Evolutionary conservation across 2,888 invertebrate genomes (phyloP).

Genomic region (Bugulina stolonifera): DNA sequence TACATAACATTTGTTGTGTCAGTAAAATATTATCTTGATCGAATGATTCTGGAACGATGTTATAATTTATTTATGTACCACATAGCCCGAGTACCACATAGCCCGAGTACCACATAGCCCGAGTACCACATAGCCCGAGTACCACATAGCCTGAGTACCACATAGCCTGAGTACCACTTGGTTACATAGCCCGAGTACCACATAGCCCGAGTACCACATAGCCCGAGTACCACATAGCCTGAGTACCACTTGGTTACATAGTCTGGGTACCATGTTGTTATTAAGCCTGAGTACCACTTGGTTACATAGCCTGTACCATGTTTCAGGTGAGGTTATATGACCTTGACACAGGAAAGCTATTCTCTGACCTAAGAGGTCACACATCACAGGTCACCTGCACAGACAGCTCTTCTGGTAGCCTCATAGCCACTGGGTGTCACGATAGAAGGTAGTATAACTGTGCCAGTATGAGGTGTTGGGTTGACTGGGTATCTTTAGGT

Average conservation of each 20-base stretch:
- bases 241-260: not conserved
- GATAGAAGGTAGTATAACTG: slow-evolving; percentile 45
- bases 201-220: not conserved
- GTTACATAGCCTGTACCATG: too few relatives aligned
- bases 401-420: slow-evolving; percentile 35
- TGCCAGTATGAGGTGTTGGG: too few relatives aligned
- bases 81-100: too few relatives aligned
- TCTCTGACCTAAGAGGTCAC: slow-evolving; percentile 37
- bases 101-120: too few relatives aligned
- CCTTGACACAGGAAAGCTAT: slow-evolving; percentile 31
- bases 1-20: too few relatives aligned
- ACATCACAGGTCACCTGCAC: slow-evolving; percentile 38
- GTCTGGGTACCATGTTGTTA: not conserved
- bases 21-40: too few relatives aligned
- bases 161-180: not conserved
- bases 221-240: not conserved
- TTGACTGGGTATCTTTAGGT: too few relatives aligned
- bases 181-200: too few relatives aligned
- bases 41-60: too few relatives aligned
- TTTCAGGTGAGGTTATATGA: slow-evolving; percentile 42
- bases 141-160: too few relatives aligned
- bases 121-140: too few relatives aligned
- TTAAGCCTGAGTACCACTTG: not conserved
- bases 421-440: slow-evolving; percentile 39
- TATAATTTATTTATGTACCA: too few relatives aligned